phyloP scores from a whole-genome alignment of 1,140 invertebrate species.

The Aphaenogaster rudis region DNA sequence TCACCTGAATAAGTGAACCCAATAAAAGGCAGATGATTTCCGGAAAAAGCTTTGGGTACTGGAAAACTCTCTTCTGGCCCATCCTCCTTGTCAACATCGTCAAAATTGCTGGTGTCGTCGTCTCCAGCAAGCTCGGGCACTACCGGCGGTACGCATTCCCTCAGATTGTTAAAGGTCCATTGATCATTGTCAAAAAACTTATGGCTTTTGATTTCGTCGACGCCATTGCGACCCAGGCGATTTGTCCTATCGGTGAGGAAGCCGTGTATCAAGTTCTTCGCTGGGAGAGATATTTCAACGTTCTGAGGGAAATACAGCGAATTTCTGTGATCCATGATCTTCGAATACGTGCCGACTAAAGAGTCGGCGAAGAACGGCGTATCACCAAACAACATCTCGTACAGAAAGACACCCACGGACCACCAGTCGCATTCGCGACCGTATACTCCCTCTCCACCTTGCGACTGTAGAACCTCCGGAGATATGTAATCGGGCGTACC shows the following conservation, averaged over 20 bases:
- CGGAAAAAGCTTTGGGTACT: conserved; percentile 98
- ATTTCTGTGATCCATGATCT: conserved; percentile 99
- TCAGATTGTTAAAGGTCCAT: conserved; percentile 98
- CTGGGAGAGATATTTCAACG: conserved; percentile 95
- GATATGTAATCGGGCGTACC: conserved; percentile 99
- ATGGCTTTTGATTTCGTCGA: conserved; percentile 98
- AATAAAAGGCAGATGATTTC: conserved; percentile 99
- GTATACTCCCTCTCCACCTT: conserved; percentile 98
- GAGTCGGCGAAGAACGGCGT: conserved; percentile 99
- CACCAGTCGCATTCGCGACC: conserved; percentile 99
- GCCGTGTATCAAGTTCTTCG: conserved; percentile 97
- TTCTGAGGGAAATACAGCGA: conserved; percentile 98
- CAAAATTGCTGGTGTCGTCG: conserved; percentile 99
- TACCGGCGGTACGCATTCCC: conserved; percentile 97
- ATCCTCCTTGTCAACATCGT: conserved; percentile 98
- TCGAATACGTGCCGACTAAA: conserved; percentile 98
- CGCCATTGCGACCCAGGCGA: conserved; percentile 96
- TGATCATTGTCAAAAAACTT: conserved; percentile 98
- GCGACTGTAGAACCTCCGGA: conserved; percentile 98
- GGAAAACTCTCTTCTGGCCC: conserved; percentile 97
- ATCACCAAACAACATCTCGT: conserved; percentile 99
- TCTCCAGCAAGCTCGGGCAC: conserved; percentile 98
- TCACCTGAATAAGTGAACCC: conserved; percentile 99
- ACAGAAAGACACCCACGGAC: conserved; percentile 99
- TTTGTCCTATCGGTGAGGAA: conserved; percentile 97